phyloP scores from a whole-genome alignment of 2,888 invertebrate genomes.

The Synanthedon andrenaeformis region DNA sequence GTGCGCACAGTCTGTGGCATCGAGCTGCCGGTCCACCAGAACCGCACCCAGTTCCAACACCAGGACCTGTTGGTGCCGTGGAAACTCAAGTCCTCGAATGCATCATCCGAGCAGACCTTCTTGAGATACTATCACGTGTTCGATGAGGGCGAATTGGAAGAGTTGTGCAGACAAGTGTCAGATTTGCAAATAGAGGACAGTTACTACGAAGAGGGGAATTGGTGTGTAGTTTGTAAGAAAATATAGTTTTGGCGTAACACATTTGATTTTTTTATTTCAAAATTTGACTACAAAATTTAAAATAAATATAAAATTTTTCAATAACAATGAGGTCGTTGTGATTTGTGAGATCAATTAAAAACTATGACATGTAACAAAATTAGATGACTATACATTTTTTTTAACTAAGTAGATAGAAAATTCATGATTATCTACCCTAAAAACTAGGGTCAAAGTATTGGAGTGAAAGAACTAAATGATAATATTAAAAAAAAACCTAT shows the following conservation, averaged over 20 bases:
- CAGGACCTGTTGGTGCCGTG: slow-evolving; percentile 96
- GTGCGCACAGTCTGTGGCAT: slow-evolving; percentile 28
- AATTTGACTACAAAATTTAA: slow-evolving; percentile 39
- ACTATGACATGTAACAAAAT: background rate
- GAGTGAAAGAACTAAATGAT: too few relatives aligned
- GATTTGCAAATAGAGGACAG: slow-evolving; percentile 71
- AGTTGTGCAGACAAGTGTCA: slow-evolving; percentile 69
- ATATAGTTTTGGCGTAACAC: slow-evolving; percentile 29
- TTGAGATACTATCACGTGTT: slow-evolving; percentile 96
- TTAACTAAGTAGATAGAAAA: too few relatives aligned
- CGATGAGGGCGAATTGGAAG: slow-evolving; percentile 82
- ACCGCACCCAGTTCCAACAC: slow-evolving; percentile 89
- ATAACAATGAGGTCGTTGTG: slow-evolving; percentile 5
- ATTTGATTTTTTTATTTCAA: slow-evolving; percentile 34
- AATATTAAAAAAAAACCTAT: too few relatives aligned
- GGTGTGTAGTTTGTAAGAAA: slow-evolving; percentile 88
- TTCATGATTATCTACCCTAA: too few relatives aligned
- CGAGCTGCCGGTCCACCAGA: slow-evolving; percentile 85
- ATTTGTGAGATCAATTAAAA: background rate
- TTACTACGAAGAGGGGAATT: slow-evolving; percentile 97
- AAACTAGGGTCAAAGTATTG: too few relatives aligned
- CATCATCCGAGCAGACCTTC: slow-evolving; percentile 66
- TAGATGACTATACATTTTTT: too few relatives aligned
- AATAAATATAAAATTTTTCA: slow-evolving; percentile 31
- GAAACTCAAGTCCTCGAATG: slow-evolving; percentile 74